Percentiles rank a stretch among this genome's conserved stretches.
Conservation (phyloP, 2,797 vertebrate genomes). For the Brachyrhaphis roseni region DNA sequence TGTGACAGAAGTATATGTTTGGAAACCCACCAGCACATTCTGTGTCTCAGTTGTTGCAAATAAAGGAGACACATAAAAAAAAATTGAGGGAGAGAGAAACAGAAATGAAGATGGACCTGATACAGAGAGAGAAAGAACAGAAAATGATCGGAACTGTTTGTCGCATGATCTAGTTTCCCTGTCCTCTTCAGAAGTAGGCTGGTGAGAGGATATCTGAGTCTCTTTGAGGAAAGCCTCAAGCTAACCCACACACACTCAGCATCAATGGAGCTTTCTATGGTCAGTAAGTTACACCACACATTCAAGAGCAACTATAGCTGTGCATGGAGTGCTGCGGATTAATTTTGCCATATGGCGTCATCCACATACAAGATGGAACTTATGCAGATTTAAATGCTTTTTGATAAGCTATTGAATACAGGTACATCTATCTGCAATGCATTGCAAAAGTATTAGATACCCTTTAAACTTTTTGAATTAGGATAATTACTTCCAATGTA, state of each 20-base stretch:
- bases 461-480: neutral
- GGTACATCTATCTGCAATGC: conserved; percentile 51
- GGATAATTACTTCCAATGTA: neutral
- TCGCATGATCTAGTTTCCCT: conserved; percentile 56
- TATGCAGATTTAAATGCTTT: conserved; percentile 55
- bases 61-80: conserved; percentile 26
- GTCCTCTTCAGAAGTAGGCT: neutral
- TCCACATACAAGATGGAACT: conserved; percentile 37
- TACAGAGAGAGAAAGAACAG: conserved; percentile 9
- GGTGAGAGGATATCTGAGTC: conserved; percentile 51
- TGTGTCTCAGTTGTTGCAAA: conserved; percentile 54
- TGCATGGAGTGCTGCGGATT: conserved; percentile 30
- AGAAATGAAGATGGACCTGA: neutral
- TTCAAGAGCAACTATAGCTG: conserved; percentile 36
- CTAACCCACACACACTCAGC: conserved; percentile 50
- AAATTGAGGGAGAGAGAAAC: conserved; percentile 5
- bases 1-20: conserved; percentile 72
- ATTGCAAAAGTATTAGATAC: neutral
- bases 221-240: conserved; percentile 56
- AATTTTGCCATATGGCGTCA: conserved; percentile 20
- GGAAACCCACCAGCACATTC: conserved; percentile 64
- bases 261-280: conserved; percentile 51
- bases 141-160: conserved; percentile 55
- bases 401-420: conserved; percentile 43
- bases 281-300: conserved; percentile 52